A percentile compares a stretch with the other conserved stretches of the same genome.
phyloP scores from a whole-genome alignment of 2,113 vertebrate genomes.

The Ophthalmolycus amberensis region DNA sequence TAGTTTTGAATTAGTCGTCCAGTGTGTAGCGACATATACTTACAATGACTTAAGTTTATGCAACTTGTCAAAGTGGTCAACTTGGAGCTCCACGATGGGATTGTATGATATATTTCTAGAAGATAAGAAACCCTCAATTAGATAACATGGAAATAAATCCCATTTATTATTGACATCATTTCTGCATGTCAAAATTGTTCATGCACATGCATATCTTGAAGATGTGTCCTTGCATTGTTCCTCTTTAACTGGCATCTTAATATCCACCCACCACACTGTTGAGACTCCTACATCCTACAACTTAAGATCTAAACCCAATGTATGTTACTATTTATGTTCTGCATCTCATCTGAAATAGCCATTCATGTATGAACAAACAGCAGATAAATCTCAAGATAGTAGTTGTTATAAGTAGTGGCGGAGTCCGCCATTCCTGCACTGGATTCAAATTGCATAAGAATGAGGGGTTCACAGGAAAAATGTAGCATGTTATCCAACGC shows the following conservation, averaged over 20 bases:
- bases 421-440: not conserved
- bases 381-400: not conserved
- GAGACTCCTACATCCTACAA: not conserved
- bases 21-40: constrained; percentile 74
- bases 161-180: not conserved
- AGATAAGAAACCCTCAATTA: constrained; percentile 11
- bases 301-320: not conserved
- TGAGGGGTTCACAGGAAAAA: not conserved
- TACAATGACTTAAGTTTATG: constrained; percentile 94
- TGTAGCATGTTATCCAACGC: not conserved
- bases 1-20: not conserved
- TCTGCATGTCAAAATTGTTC: not conserved
- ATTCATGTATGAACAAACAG: not conserved
- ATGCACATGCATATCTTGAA: constrained; percentile 1
- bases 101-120: constrained; percentile 95
- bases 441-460: not conserved
- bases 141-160: not conserved
- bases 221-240: constrained; percentile 5
- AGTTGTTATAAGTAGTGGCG: not conserved
- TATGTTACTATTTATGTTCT: not conserved
- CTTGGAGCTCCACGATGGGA: constrained; percentile 89
- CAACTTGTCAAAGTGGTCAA: constrained; percentile 92
- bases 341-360: not conserved
- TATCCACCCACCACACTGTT: not conserved
- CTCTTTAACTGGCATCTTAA: not conserved